phyloP scores from a whole-genome alignment of 2,797 vertebrate genomes.

The Pangasius mekongensis region DNA sequence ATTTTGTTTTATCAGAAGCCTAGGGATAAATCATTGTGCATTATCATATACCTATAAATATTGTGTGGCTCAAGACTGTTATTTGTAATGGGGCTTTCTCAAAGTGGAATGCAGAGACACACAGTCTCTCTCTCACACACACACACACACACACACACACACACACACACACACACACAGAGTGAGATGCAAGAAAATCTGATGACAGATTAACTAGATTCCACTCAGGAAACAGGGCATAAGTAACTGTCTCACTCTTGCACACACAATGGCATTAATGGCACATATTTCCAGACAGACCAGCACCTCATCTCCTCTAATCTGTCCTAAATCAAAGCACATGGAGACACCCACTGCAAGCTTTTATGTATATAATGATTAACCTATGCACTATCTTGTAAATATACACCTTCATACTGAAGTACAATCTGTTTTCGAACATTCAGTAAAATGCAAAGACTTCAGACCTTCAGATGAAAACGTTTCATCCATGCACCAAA shows the following conservation, averaged over 20 bases:
- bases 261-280: slow-evolving; percentile 10
- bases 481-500: background rate
- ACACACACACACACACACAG: background rate
- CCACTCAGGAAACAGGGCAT: slow-evolving; percentile 23
- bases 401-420: background rate
- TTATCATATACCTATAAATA: background rate
- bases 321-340: background rate
- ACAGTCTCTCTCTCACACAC: too few species aligned
- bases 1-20: background rate
- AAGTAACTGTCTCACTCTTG: slow-evolving; percentile 2
- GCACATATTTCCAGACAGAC: background rate
- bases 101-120: background rate
- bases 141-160: background rate
- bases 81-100: background rate
- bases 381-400: background rate
- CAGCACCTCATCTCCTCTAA: background rate
- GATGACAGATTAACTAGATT: slow-evolving; percentile 23
- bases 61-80: background rate
- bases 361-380: background rate
- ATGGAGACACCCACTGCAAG: background rate
- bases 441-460: background rate
- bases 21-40: background rate
- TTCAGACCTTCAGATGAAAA: background rate
- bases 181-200: slow-evolving; percentile 7
- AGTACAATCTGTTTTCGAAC: background rate